Base-by-base conservation (phyloP, 2,888 invertebrate species). In the Reticulitermes lucifugus region DNA sequence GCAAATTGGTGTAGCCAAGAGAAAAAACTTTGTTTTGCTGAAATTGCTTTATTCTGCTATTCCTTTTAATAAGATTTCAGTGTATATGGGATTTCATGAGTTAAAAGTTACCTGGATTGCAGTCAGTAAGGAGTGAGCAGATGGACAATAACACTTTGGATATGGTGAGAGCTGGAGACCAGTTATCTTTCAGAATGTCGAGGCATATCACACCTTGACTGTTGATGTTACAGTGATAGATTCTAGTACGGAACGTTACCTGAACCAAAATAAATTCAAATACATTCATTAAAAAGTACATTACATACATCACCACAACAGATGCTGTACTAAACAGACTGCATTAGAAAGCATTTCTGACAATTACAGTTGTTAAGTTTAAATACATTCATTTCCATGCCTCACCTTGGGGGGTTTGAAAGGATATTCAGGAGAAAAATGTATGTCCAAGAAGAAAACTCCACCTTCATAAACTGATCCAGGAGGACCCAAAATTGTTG, bases 151-250 rank as follows among this genome's bases (percentile, higher is more conserved):
- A 94, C 88, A 99, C 98, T 93, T 99, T 99, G 87, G 98, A 98
- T 92, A 99, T 98, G 89, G 99, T 99, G 90, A 99, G 93, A 77
- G 99, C 98, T n/a, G 99, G 98, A 59, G 98, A 98, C 99, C 99
- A 99, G 92, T 99, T 98, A 92, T 99, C 98, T 92, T 99, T 98
- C 88, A 98, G 94, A 89, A 99, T 98, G 91, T 99, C 99, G 92
- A 99, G 94, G 91, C 99, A 99, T 91, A 99, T 99, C 86, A 98
- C 98, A 86, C 99, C 99, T 92, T 98, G 98, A 91, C 98, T 98
- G 93, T 99, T 99, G 91, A 99, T 99, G 93, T 99, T 99, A 94
- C 99, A 99, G 91, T 99, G 99, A 92, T 99, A 99, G 92, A 99
- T 99, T 90, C 99, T 95, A 87, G 99, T 99, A 88, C 97, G 94